These are phyloP conservation scores for Leucoma salicis DNA, from an alignment of 2,888 invertebrate species.

Conservation along the genomic window DNA sequence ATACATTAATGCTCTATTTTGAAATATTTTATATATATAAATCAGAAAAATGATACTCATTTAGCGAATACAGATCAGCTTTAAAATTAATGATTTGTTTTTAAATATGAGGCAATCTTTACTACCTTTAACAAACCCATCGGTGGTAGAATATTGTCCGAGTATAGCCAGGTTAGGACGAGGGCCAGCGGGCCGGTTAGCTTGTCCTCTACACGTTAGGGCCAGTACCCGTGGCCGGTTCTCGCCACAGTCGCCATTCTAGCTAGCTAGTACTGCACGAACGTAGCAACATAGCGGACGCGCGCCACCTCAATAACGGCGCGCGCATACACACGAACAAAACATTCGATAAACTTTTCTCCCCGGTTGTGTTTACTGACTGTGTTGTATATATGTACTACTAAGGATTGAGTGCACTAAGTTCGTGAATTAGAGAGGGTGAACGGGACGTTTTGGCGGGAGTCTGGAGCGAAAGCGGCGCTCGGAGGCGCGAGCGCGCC, in stretches of 20 bases:
- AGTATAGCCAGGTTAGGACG: slow-evolving; percentile 26
- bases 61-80: no score
- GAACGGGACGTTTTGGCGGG: slow-evolving; percentile 51
- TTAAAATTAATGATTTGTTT: no score
- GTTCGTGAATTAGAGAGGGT: slow-evolving; percentile 41
- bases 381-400: slow-evolving; percentile 47
- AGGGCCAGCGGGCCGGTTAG: slow-evolving; percentile 41
- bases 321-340: slow-evolving; percentile 52
- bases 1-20: no score
- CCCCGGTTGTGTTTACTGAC: slow-evolving; percentile 47
- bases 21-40: no score
- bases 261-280: slow-evolving; percentile 70
- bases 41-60: no score
- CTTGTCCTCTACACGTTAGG: slow-evolving; percentile 54
- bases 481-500: slow-evolving; percentile 46
- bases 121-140: no score
- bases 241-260: slow-evolving; percentile 46
- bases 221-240: slow-evolving; percentile 57
- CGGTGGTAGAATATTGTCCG: slow-evolving; percentile 9
- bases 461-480: slow-evolving; percentile 58
- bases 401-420: slow-evolving; percentile 45
- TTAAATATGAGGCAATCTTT: no score
- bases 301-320: slow-evolving; percentile 46
- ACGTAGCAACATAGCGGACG: slow-evolving; percentile 66
- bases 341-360: slow-evolving; percentile 43